Evolutionary conservation across 1,140 invertebrate species (phyloP), one percentile per base, ranked within the genome.

Genomic region (Drosophila repletoides): DNA sequence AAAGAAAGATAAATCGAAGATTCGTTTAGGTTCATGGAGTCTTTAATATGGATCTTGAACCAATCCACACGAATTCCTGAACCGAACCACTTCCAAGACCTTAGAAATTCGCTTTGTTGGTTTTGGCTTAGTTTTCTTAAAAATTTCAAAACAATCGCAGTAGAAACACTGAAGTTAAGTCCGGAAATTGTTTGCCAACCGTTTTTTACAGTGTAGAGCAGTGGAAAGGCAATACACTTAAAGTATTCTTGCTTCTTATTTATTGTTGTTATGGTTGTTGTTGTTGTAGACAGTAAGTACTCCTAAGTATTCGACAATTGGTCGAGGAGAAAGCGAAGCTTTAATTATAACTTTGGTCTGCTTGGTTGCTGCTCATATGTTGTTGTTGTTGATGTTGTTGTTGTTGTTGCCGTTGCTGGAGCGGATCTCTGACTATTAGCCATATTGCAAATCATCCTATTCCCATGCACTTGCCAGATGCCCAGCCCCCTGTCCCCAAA

Each of bases 291-390:
- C 55, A 31, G 52, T 68, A 68, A 61, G 43, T 43, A 48, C 56
- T 60, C 22, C 29, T 52, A 60, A 65, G 40, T 56, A 72, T 63
- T 72, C 65, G 58, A 67, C 68, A 61, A 67, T 67, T 67, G 31
- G 36, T 31, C 21, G 49, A 53, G 64, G 68, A 55, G 64, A 72
- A 72, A 72, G 68, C 68, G 48, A 60, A 53, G 43, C 33, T 49
- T 61, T 67, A 66, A 70, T 71, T 67, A 67, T 51, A 52, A 49
- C 28, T 67, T 58, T 55, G 53, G 45, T 52, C 28, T 70, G 55
- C 49, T 59, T 66, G 55, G 61, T 36, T 68, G 48, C n/a, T n/a
- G 14, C 38, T 43, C 26, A 53, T 34, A 28, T 41, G 29, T 6
- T 46, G 53, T 26, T 22, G 10, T 31, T 31, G 51, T 31, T 49